Evolutionary conservation across 2,888 invertebrate genomes (phyloP).

Genomic region (Mimas tiliae): DNA sequence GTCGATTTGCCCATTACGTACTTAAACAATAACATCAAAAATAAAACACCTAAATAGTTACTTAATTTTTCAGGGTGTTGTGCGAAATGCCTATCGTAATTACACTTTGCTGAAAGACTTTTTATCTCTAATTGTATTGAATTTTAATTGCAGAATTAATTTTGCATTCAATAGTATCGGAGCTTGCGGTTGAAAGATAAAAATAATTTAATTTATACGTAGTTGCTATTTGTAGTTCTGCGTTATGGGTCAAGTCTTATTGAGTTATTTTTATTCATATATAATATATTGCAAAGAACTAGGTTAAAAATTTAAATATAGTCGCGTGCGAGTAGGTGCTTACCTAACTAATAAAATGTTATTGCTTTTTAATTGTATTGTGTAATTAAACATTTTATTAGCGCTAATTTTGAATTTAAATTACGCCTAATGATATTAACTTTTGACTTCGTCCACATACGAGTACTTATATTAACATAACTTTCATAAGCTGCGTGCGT

Average conservation of each 20-base stretch:
- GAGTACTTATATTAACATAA: too few relatives aligned
- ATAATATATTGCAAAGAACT: slow-evolving; percentile 3
- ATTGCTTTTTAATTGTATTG: neutral
- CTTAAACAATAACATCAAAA: slow-evolving; percentile 28
- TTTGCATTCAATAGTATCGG: neutral
- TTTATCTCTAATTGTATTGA: neutral
- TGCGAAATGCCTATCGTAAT: slow-evolving; percentile 2
- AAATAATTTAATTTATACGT: too few relatives aligned
- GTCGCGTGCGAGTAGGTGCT: neutral
- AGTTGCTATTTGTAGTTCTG: neutral
- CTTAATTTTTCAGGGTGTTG: slow-evolving; percentile 11
- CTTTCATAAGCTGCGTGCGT: too few relatives aligned
- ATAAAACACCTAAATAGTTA: slow-evolving; percentile 24
- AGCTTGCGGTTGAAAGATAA: neutral
- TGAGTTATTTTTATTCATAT: slow-evolving; percentile 6
- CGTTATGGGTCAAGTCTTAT: neutral
- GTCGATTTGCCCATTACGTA: slow-evolving; percentile 48
- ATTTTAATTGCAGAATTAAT: neutral
- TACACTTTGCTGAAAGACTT: neutral
- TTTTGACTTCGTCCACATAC: neutral
- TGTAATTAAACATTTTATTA: neutral
- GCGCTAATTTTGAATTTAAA: neutral
- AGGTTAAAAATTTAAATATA: neutral
- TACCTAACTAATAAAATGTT: neutral
- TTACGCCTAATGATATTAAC: neutral